Percentiles rank a stretch among this genome's conserved stretches.
Conservation (phyloP, 2,888 invertebrate genomes). For the Adelognathus sp. region DNA sequence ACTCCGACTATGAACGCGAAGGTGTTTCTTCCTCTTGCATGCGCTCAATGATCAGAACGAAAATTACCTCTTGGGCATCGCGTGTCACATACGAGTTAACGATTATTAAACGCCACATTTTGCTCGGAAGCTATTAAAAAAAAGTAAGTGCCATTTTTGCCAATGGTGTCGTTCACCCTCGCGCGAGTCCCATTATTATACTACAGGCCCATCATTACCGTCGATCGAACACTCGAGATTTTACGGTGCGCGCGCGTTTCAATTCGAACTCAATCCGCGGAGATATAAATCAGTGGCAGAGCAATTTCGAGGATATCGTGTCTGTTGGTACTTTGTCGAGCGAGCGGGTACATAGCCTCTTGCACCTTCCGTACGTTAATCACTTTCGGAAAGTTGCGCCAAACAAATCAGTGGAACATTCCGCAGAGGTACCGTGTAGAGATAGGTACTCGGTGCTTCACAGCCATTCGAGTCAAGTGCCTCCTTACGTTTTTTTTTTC, state of each 20-base stretch:
- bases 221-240: constrained; percentile 70
- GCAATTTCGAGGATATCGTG: constrained; percentile 76
- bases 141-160: neutral
- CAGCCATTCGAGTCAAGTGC: constrained; percentile 28
- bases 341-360: constrained; percentile 52
- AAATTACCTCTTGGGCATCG: constrained; percentile 58
- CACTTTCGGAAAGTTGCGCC: constrained; percentile 68
- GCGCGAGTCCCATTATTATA: neutral
- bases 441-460: constrained; percentile 60
- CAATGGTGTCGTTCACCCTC: constrained; percentile 35
- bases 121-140: neutral
- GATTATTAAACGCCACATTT: constrained; percentile 62
- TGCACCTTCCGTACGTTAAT: constrained; percentile 70
- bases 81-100: constrained; percentile 53
- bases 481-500: neutral
- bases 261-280: constrained; percentile 77
- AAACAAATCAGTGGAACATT: constrained; percentile 67
- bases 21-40: constrained; percentile 55
- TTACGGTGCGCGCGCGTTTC: constrained; percentile 65
- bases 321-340: constrained; percentile 69
- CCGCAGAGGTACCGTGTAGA: constrained; percentile 53
- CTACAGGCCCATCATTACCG: constrained; percentile 40
- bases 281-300: constrained; percentile 69
- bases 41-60: constrained; percentile 49
- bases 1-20: neutral